These are phyloP conservation scores for Condylostylus longicornis DNA, from an alignment of 1,140 invertebrate species.

Conservation along the genomic window DNA sequence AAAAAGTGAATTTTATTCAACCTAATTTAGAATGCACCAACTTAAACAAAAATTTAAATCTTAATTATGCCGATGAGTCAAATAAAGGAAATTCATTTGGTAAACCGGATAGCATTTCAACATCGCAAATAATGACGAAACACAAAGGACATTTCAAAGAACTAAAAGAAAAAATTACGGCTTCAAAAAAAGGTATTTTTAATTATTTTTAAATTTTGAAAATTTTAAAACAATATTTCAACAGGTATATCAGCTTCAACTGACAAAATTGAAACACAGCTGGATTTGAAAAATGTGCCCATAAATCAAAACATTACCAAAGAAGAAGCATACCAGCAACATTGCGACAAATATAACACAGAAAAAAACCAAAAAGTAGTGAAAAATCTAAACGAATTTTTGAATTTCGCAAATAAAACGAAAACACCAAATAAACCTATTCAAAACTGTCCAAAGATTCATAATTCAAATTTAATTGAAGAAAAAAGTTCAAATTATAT, in stretches of 20 bases:
- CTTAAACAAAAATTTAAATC: background rate
- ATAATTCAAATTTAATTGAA: too few species aligned
- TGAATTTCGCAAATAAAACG: slow-evolving; percentile 56
- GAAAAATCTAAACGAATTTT: slow-evolving; percentile 70
- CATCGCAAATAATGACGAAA: slow-evolving; percentile 21
- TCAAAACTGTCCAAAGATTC: too few species aligned
- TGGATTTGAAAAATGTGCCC: too few species aligned
- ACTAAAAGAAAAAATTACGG: slow-evolving; percentile 35
- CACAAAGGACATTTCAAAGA: slow-evolving; percentile 36
- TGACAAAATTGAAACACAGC: slow-evolving; percentile 20
- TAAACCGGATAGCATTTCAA: slow-evolving; percentile 9
- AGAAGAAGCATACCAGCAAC: slow-evolving; percentile 1
- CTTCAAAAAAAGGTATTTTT: slow-evolving; percentile 24
- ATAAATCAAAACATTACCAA: too few species aligned
- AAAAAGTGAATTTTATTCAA: slow-evolving; percentile 10
- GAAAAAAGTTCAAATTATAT: too few species aligned
- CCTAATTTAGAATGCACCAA: background rate
- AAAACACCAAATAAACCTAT: slow-evolving; percentile 27
- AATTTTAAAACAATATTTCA: too few species aligned
- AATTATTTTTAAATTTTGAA: background rate
- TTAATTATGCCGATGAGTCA: background rate
- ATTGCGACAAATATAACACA: slow-evolving; percentile 1
- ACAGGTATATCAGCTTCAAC: slow-evolving; percentile 1
- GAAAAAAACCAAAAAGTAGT: slow-evolving; percentile 41
- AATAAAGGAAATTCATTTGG: background rate